These are phyloP conservation scores for Sphecodes monilicornis DNA, from an alignment of 2,888 invertebrate species.

Conservation along the genomic window DNA sequence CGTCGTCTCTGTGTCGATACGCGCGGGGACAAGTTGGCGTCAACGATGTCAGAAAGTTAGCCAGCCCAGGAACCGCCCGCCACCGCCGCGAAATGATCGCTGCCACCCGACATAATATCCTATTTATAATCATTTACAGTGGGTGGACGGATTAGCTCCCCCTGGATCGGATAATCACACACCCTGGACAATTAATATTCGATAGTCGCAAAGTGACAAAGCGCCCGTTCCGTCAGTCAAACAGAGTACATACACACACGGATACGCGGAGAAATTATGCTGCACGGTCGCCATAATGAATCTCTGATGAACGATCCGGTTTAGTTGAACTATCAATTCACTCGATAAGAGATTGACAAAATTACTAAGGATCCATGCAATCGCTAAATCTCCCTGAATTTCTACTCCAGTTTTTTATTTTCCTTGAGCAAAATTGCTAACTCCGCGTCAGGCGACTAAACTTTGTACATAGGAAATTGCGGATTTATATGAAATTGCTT, in stretches of 20 bases:
- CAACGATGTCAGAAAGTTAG: constrained; percentile 38
- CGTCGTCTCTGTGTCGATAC: constrained; percentile 16
- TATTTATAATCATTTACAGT: constrained; percentile 56
- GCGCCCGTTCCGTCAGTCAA: constrained; percentile 31
- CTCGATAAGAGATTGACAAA: background rate
- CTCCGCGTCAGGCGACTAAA: background rate
- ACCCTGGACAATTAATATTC: constrained; percentile 56
- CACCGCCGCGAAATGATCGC: constrained; percentile 12
- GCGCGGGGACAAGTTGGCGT: background rate
- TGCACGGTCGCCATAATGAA: constrained; percentile 23
- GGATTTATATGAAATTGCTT: background rate
- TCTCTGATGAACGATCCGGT: constrained; percentile 29
- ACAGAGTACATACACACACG: constrained; percentile 9
- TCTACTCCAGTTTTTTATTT: background rate
- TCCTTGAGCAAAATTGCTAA: background rate
- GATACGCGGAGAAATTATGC: constrained; percentile 31
- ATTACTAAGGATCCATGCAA: background rate
- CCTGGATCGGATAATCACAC: constrained; percentile 44
- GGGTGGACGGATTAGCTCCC: constrained; percentile 43
- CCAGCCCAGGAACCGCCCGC: constrained; percentile 17
- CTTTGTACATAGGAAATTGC: background rate
- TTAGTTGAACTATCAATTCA: background rate
- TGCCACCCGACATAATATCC: constrained; percentile 51
- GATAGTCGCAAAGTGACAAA: constrained; percentile 59
- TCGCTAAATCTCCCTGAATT: background rate